Conservation (phyloP, 2,888 invertebrate genomes). For the Drosophila testacea region DNA sequence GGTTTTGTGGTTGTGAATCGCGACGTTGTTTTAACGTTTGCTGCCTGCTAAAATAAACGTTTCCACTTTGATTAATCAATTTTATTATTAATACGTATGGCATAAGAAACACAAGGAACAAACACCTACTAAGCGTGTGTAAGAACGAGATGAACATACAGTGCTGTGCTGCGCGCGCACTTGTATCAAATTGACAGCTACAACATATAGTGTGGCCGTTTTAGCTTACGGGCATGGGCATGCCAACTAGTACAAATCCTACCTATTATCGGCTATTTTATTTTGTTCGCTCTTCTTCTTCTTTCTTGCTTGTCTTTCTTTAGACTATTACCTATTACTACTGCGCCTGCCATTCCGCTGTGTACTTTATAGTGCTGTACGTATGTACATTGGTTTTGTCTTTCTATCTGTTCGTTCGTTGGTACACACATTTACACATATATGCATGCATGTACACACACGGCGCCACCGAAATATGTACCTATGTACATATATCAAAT, state of each 20-base stretch:
- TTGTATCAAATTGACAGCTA: slow-evolving; percentile 30
- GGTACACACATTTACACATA: slow-evolving; percentile 70
- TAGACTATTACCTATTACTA: slow-evolving; percentile 76
- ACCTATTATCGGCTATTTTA: slow-evolving; percentile 77
- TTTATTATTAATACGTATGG: slow-evolving; percentile 79
- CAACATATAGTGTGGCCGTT: slow-evolving; percentile 66
- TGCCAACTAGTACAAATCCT: slow-evolving; percentile 66
- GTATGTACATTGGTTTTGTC: slow-evolving; percentile 61
- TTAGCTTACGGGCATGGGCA: slow-evolving; percentile 37
- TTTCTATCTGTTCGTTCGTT: slow-evolving; percentile 58
- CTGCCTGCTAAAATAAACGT: slow-evolving; percentile 63
- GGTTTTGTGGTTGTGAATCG: slow-evolving; percentile 36
- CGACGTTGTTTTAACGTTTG: slow-evolving; percentile 58
- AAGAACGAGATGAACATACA: slow-evolving; percentile 53
- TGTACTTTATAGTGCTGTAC: slow-evolving; percentile 74
- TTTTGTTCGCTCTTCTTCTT: slow-evolving; percentile 74
- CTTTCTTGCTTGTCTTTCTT: slow-evolving; percentile 65
- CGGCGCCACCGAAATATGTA: slow-evolving; percentile 62
- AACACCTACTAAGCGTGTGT: slow-evolving; percentile 52
- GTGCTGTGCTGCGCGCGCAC: slow-evolving; percentile 41
- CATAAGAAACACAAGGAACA: slow-evolving; percentile 63
- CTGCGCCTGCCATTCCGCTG: slow-evolving; percentile 70
- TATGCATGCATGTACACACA: slow-evolving; percentile 66
- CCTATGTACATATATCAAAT: slow-evolving; percentile 60
- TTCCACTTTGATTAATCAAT: slow-evolving; percentile 76